Conservation (phyloP, 23 tunicate genomes). For the Ciona savignyi region DNA sequence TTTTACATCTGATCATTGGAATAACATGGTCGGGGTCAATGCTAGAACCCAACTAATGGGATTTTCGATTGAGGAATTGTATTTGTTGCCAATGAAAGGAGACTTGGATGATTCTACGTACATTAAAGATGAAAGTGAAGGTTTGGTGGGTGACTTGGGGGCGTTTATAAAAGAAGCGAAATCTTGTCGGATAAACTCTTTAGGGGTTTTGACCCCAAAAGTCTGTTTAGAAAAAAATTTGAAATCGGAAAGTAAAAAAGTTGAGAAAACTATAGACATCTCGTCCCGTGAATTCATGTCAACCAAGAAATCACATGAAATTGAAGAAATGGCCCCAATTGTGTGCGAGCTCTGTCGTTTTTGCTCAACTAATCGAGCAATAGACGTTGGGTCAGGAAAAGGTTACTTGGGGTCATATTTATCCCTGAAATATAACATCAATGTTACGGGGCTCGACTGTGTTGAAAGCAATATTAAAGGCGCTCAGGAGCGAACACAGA, state of each 20-base stretch:
- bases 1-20: conserved; percentile 63
- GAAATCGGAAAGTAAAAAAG: neutral
- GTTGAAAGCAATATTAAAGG: conserved; percentile 20
- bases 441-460: conserved; percentile 69
- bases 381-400: conserved; percentile 89
- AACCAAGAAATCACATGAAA: conserved; percentile 79
- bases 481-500: conserved; percentile 38
- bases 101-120: neutral
- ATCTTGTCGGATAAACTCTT: neutral
- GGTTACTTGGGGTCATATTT: conserved; percentile 73
- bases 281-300: conserved; percentile 64
- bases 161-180: neutral
- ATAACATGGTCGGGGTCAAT: conserved; percentile 16
- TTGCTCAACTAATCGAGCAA: conserved; percentile 10
- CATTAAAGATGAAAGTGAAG: neutral
- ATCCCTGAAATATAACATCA: conserved; percentile 33
- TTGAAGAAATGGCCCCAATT: conserved; percentile 55
- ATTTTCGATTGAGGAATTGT: conserved; percentile 16
- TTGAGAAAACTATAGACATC: neutral
- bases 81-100: conserved; percentile 5
- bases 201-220: conserved; percentile 6
- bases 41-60: conserved; percentile 7
- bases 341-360: conserved; percentile 12
- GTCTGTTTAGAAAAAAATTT: neutral
- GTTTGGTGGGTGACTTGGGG: neutral